Evolutionary conservation across 2,113 vertebrate species (phyloP).

Genomic region (Centropus bengalensis): DNA sequence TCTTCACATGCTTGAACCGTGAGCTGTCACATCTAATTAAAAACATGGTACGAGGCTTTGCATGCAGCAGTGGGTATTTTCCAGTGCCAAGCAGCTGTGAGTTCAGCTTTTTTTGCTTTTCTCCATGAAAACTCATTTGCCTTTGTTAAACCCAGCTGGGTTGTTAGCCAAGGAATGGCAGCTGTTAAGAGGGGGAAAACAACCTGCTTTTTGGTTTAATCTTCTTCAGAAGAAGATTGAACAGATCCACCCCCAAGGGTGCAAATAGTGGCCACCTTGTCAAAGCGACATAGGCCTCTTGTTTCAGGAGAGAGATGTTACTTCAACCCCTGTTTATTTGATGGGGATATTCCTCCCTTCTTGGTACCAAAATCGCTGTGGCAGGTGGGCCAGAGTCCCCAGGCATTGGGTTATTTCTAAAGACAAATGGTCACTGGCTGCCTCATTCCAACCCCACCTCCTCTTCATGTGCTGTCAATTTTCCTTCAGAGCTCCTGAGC

Average conservation of each 20-base stretch:
- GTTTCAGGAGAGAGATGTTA: neutral
- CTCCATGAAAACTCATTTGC: neutral
- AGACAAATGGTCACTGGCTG: neutral
- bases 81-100: neutral
- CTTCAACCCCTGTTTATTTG: neutral
- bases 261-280: neutral
- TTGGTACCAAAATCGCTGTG: neutral
- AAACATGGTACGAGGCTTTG: neutral
- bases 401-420: neutral
- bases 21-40: constrained; percentile 68
- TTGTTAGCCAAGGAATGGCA: neutral
- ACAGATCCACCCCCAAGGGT: neutral
- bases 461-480: rapidly evolving
- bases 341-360: neutral
- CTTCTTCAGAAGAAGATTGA: neutral
- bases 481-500: neutral
- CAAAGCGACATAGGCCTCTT: neutral
- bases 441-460: neutral
- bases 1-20: constrained; percentile 58
- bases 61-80: constrained; percentile 24
- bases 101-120: neutral
- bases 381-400: neutral
- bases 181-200: neutral
- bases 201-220: neutral
- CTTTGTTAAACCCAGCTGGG: neutral